Percentiles rank a stretch among this genome's conserved stretches.
These are phyloP conservation scores for Enteromius mattozi DNA, from an alignment of 2,797 vertebrate genomes.

Conservation along the genomic window DNA sequence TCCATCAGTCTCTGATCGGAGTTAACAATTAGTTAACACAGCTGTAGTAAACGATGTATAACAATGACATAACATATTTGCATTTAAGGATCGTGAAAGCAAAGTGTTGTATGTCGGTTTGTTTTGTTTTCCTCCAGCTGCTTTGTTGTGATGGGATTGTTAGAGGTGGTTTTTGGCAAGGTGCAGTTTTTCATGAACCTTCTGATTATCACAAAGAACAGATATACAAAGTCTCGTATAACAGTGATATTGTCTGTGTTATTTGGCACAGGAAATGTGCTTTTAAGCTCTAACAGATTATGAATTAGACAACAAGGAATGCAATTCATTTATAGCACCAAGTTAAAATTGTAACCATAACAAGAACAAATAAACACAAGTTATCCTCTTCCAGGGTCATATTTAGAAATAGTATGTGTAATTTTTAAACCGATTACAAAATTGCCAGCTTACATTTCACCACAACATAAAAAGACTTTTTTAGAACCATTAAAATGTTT, in stretches of 20 bases:
- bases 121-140: not conserved
- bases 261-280: not conserved
- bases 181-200: not conserved
- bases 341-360: conserved; percentile 7
- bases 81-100: not conserved
- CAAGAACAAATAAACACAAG: conserved; percentile 21
- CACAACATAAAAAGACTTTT: not conserved
- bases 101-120: not conserved
- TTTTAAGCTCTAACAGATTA: conserved; percentile 1
- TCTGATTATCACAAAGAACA: conserved; percentile 3
- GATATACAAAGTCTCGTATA: conserved; percentile 4
- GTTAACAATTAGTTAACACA: not conserved
- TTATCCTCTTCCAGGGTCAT: not conserved
- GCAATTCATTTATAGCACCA: conserved; percentile 1
- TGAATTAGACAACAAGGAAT: conserved; percentile 11
- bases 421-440: not conserved
- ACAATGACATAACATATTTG: too few species aligned
- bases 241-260: conserved; percentile 1
- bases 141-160: conserved; percentile 7
- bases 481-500: not conserved
- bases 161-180: not conserved
- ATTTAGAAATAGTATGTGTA: not conserved
- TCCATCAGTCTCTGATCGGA: conserved; percentile 8
- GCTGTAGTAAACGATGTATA: conserved; percentile 10
- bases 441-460: not conserved